Conservation (phyloP, 1,140 invertebrate genomes). For the Brachionus paranguensis region DNA sequence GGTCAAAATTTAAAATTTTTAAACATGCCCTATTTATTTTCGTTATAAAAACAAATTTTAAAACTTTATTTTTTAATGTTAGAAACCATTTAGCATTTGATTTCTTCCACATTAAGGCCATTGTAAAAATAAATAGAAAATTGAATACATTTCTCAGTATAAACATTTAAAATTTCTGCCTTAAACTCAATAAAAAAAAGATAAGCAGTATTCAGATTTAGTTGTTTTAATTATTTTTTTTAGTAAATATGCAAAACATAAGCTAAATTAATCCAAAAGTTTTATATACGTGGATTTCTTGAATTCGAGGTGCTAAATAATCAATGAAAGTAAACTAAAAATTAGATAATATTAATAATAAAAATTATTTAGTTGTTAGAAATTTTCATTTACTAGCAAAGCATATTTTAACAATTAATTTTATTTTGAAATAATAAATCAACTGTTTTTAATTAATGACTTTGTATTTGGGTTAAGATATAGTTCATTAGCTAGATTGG, state of each 20-base stretch:
- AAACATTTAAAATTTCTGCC: background rate
- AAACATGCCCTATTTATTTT: background rate
- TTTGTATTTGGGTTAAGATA: background rate
- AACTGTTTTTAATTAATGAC: conserved; percentile 28
- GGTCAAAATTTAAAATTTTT: background rate
- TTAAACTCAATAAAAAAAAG: background rate
- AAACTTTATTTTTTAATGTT: background rate
- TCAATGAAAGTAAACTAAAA: background rate
- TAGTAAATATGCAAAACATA: background rate
- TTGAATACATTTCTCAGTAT: background rate
- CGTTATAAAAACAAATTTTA: background rate
- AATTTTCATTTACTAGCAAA: background rate
- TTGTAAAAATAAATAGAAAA: background rate
- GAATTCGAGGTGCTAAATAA: background rate
- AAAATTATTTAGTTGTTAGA: background rate
- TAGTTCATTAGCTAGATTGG: background rate
- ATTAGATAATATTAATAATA: background rate
- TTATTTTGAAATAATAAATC: background rate
- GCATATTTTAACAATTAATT: conserved; percentile 1
- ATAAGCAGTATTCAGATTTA: background rate
- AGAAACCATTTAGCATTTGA: background rate
- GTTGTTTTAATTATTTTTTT: background rate
- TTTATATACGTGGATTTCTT: background rate
- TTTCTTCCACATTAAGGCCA: background rate
- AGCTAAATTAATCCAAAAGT: background rate